Base-by-base conservation (phyloP, 2,797 vertebrate species). In the Iguana delicatissima region DNA sequence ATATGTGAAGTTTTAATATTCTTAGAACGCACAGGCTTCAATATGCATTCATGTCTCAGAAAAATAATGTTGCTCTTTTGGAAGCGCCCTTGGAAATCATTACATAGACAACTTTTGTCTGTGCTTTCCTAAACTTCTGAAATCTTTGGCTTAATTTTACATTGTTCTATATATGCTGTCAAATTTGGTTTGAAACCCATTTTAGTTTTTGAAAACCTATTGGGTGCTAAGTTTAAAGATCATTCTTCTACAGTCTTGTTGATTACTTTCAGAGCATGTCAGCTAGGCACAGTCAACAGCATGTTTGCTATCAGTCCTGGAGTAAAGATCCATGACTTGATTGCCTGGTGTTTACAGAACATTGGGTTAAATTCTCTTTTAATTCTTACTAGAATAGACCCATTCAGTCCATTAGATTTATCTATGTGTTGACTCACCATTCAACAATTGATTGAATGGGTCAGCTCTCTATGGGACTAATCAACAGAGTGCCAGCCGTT, bases 21-120 rank as follows among this genome's bases (percentile, higher is more conserved):
- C 80, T 92, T 92, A 67, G 84, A 32, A 64, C 14, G 22, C 22
- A 10, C 18, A 88, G 89, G 88, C 16, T 0, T 91, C 84, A 29
- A 3, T 18, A 76, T 12, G 24, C 50, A 57, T 86, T 42, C n/a
- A 42, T 2, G 24, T 55, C 62, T 85, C 74, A 32, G 77, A 10
- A 76, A 32, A 55, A 81, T 90, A 88, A 90, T 86, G 59, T 0
- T 35, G 0, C 14, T 64, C 24, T 86, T 83, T 87, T 24, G 38
- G n/a, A 46, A 67, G n/a, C 89, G 46, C 22, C 26, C 83, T 81
- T 89, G 12, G 10, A 91, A 57, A 0, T 14, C 80, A 32, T 20
- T 55, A 16, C 22, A 16, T 24, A 35, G 35, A 85, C 35, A 20
- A 8, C 26, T 24, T 32, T 42, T 67, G 50, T 62, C 29, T 24